phyloP scores from a whole-genome alignment of 2,113 vertebrate genomes.

The Motacilla tschutschensis region DNA sequence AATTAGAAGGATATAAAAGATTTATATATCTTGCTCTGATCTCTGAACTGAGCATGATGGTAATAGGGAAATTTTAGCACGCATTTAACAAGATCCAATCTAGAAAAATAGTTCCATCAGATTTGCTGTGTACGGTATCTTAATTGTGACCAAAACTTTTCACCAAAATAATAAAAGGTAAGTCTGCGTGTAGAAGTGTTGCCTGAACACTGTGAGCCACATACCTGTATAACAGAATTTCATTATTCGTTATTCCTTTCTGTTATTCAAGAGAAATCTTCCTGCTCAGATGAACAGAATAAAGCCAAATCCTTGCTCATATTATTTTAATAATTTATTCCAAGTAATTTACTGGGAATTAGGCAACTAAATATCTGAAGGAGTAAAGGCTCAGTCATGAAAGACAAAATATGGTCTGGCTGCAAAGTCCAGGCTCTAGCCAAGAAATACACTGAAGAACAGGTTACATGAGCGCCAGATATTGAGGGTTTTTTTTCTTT shows the following conservation, averaged over 20 bases:
- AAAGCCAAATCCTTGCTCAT: not conserved
- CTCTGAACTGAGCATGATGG: not conserved
- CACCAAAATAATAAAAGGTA: not conserved
- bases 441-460: conserved; percentile 33
- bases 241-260: not conserved
- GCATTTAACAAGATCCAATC: not conserved
- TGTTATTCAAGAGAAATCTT: not conserved
- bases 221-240: not conserved
- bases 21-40: not conserved
- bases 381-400: not conserved
- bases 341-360: not conserved
- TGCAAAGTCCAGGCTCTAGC: not conserved
- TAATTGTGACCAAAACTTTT: not conserved
- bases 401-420: not conserved
- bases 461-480: not conserved
- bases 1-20: not conserved
- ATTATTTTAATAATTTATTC: not conserved
- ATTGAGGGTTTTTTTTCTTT: conserved; percentile 19
- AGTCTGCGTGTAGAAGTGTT: not conserved
- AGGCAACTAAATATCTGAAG: not conserved
- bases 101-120: not conserved
- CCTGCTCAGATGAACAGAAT: not conserved
- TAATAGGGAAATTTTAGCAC: not conserved
- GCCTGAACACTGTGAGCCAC: not conserved
- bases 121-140: not conserved